Evolutionary conservation across 2,888 invertebrate genomes (phyloP).

Genomic region (Tetragonula carbonaria): DNA sequence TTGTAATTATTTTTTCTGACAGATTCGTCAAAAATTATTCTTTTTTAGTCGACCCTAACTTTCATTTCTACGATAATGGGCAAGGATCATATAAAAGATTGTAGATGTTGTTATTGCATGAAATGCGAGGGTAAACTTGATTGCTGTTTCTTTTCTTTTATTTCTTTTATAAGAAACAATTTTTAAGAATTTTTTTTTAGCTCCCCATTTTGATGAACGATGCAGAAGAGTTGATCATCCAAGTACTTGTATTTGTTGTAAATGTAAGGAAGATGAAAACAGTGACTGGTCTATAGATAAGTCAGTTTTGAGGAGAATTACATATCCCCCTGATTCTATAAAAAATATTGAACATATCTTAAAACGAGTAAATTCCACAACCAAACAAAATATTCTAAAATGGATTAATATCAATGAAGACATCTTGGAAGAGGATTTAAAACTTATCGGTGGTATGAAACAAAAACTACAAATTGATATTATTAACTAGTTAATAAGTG

Average conservation of each 20-base stretch:
- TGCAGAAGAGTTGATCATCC: constrained; percentile 22
- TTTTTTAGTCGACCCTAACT: constrained; percentile 26
- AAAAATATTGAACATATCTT: constrained; percentile 57
- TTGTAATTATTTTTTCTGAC: neutral
- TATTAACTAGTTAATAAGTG: neutral
- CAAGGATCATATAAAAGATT: constrained; percentile 15
- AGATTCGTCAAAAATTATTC: neutral
- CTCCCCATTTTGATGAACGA: constrained; percentile 13
- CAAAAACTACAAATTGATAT: neutral
- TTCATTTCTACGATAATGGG: constrained; percentile 2
- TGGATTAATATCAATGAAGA: constrained; percentile 60
- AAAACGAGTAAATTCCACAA: constrained; percentile 39
- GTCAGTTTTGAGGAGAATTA: constrained; percentile 1
- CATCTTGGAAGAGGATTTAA: constrained; percentile 51
- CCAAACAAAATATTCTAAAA: constrained; percentile 40
- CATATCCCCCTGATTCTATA: constrained; percentile 68
- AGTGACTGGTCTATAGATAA: constrained; percentile 33
- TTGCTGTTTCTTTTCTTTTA: neutral
- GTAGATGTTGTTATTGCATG: constrained; percentile 52
- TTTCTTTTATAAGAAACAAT: neutral
- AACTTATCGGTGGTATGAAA: constrained; percentile 20
- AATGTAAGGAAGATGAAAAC: constrained; percentile 31
- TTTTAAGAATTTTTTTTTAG: constrained; percentile 1
- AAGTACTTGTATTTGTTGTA: constrained; percentile 42
- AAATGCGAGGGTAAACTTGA: constrained; percentile 39